These are phyloP conservation scores for Podabrus alpinus DNA, from an alignment of 2,888 invertebrate genomes.

Conservation along the genomic window DNA sequence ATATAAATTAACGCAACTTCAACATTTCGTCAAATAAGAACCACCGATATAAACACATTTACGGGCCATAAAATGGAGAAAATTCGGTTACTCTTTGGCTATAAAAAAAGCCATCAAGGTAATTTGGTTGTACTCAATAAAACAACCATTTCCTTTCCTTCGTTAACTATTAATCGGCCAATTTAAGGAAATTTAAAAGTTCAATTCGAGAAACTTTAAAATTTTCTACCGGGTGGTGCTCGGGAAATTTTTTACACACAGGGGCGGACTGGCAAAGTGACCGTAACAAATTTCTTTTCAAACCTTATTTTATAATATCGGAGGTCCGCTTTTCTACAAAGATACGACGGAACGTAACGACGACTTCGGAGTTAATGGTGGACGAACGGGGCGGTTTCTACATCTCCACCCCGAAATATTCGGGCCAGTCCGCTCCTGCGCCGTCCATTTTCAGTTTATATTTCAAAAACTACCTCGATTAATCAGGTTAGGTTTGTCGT, in stretches of 20 bases:
- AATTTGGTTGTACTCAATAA: neutral
- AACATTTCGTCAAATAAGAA: neutral
- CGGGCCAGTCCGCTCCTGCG: neutral
- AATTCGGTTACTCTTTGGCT: slow-evolving; percentile 9
- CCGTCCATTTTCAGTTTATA: neutral
- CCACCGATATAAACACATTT: slow-evolving; percentile 14
- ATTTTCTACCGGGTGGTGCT: too few relatives aligned
- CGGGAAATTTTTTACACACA: too few relatives aligned
- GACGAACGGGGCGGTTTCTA: too few relatives aligned
- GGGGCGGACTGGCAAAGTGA: neutral
- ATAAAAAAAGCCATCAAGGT: slow-evolving; percentile 1
- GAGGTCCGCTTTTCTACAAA: too few relatives aligned
- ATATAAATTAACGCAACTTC: neutral
- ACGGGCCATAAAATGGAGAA: slow-evolving; percentile 11
- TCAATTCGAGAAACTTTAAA: too few relatives aligned
- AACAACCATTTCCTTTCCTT: neutral
- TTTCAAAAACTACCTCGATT: neutral
- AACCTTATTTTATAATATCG: too few relatives aligned
- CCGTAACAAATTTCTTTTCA: neutral
- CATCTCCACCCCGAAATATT: neutral
- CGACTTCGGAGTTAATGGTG: too few relatives aligned
- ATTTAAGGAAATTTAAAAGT: neutral
- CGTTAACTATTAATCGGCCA: neutral
- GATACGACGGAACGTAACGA: too few relatives aligned
- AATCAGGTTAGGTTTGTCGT: neutral